A percentile compares a stretch with the other conserved stretches of the same genome.
Conservation (phyloP, 2,113 vertebrate genomes). For the Prionailurus bengalensis region DNA sequence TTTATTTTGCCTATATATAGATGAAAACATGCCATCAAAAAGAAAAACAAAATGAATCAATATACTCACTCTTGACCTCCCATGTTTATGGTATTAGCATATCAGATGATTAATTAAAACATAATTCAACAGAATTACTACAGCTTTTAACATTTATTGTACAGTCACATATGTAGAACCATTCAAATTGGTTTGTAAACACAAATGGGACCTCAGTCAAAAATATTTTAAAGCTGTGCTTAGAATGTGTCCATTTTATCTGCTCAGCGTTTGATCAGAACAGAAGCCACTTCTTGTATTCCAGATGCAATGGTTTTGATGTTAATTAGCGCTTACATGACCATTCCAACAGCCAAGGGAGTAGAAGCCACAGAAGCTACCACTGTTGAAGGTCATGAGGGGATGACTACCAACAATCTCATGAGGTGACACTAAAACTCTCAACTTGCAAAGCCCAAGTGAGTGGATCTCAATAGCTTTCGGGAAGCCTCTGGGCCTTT, state of each 20-base stretch:
- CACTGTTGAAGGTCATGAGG: neutral
- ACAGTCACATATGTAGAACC: neutral
- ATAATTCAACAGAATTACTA: neutral
- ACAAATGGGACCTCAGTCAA: neutral
- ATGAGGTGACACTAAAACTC: neutral
- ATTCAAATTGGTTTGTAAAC: neutral
- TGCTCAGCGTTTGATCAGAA: neutral
- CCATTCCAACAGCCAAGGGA: neutral
- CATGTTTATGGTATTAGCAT: neutral
- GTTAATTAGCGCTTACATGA: neutral
- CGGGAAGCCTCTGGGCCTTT: neutral
- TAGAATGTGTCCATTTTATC: neutral
- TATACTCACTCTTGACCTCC: neutral
- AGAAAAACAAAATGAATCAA: neutral
- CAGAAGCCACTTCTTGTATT: neutral
- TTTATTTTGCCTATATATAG: neutral
- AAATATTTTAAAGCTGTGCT: neutral
- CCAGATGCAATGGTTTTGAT: neutral
- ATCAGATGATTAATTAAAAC: neutral
- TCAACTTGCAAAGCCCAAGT: neutral
- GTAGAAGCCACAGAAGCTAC: neutral
- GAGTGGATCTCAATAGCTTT: neutral
- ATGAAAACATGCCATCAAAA: neutral
- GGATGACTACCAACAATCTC: neutral
- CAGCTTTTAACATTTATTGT: neutral